Base-by-base conservation (phyloP, 2,113 vertebrate species). In the Daubentonia madagascariensis region DNA sequence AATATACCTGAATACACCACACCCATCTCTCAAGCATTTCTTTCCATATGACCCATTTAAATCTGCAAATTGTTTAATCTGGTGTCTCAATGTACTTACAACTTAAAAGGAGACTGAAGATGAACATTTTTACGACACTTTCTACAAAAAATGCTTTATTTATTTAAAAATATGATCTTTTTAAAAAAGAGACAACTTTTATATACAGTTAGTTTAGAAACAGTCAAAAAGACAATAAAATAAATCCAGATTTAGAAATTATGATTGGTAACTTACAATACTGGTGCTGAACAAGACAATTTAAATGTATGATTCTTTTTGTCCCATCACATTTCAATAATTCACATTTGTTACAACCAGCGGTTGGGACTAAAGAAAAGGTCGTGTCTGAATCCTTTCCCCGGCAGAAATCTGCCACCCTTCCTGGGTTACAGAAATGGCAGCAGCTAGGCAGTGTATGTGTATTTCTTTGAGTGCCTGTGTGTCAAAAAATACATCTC, bases 91-190 rank as follows among this genome's bases (percentile, higher is more conserved):
- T 16, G 92, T 48, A 97, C 28, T 83, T 89, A 70, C 54, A 63
- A 88, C 87, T 76, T 68, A 81, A 93, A 90, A 97, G 57, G 81
- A 93, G 57, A 96, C 50, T 85, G 81, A 72, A 81, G 75, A 90
- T 37, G 10, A 96, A 97, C 89, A 95, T 81, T 88, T 30, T 43
- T 87, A 12, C 48, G 68, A 68, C 76, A 92, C 68, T 94, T 98
- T 95, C 95, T 98, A 98, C 37, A 99, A 99, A 98, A 98, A 98
- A 91, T 98, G 81, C 35, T 98, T 99, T 99, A 99, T 98, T 99
- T 99, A 99, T 99, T 98, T 98, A 99, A 99, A 99, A 99, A 99
- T 99, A 99, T 79, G 96, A 96, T 98, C 86, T 99, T 98, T 98
- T 98, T 45, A 92, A 94, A 97, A 97, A 97, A 98, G 95, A 98